Conservation (phyloP, 1,140 invertebrate species). For the Zaprionus camerounensis region DNA sequence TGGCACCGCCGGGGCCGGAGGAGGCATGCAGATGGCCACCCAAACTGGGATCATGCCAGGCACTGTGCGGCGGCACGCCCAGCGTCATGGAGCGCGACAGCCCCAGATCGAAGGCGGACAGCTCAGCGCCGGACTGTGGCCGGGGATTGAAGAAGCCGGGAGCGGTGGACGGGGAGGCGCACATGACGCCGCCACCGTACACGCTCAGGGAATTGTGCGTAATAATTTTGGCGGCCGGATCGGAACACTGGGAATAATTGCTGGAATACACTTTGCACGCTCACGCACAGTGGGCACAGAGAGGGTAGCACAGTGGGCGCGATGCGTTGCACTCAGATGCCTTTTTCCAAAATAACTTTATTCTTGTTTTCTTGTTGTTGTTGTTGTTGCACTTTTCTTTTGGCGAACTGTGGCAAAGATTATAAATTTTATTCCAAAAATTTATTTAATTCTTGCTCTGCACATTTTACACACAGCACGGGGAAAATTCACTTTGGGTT, state of each 20-base stretch:
- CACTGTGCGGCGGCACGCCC: constrained; percentile 87
- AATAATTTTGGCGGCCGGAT: constrained; percentile 84
- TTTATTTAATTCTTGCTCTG: constrained; percentile 39
- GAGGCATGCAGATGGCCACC: constrained; percentile 79
- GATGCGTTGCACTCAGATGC: background rate
- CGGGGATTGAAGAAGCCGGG: constrained; percentile 84
- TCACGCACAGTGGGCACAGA: constrained; percentile 16
- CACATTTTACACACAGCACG: constrained; percentile 47
- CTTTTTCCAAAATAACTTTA: too few species aligned
- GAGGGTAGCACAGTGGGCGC: constrained; percentile 23
- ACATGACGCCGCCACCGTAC: constrained; percentile 84
- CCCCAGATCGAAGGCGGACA: constrained; percentile 86
- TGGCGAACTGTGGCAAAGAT: constrained; percentile 14
- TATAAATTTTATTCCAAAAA: constrained; percentile 20
- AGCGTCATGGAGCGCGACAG: constrained; percentile 89
- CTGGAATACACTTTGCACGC: constrained; percentile 79
- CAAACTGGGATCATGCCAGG: constrained; percentile 88
- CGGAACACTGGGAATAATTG: constrained; percentile 75
- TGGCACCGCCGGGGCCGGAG: constrained; percentile 81
- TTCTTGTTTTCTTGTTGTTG: background rate
- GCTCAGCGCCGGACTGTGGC: constrained; percentile 83
- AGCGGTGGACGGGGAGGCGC: constrained; percentile 84
- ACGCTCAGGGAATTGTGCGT: constrained; percentile 84
- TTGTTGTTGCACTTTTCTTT: constrained; percentile 9
- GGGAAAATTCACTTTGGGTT: constrained; percentile 41